phyloP scores from a whole-genome alignment of 2,888 invertebrate species.

The Sceliomorpha sp. region DNA sequence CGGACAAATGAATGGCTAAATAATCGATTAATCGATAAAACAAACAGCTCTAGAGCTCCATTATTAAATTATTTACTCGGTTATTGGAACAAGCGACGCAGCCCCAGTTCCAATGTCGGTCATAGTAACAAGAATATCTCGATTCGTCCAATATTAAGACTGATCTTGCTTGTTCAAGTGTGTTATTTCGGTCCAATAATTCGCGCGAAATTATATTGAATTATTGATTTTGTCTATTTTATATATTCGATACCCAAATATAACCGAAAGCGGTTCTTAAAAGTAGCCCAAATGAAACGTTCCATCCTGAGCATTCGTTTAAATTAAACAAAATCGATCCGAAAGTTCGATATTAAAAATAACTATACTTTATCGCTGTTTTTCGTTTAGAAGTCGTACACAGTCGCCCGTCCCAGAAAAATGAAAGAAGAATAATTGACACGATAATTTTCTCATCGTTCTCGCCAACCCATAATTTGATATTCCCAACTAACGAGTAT shows the following conservation, averaged over 20 bases:
- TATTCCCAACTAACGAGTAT: too few relatives aligned
- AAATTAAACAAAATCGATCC: too few relatives aligned
- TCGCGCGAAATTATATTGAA: slow-evolving; percentile 22
- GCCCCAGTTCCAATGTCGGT: slow-evolving; percentile 52
- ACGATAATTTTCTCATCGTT: too few relatives aligned
- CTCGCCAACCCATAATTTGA: too few relatives aligned
- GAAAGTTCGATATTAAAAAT: too few relatives aligned
- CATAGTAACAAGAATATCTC: slow-evolving; percentile 44
- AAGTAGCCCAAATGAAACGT: too few relatives aligned
- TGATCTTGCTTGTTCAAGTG: slow-evolving; percentile 14
- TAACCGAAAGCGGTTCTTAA: too few relatives aligned
- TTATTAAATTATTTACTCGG: slow-evolving; percentile 54
- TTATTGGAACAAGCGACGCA: slow-evolving; percentile 45
- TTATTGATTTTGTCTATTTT: slow-evolving; percentile 22
- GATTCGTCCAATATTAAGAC: slow-evolving; percentile 44
- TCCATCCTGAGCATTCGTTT: too few relatives aligned
- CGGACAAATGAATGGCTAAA: slow-evolving; percentile 39
- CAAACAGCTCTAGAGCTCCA: slow-evolving; percentile 31
- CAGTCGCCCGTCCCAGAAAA: too few relatives aligned
- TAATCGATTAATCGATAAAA: slow-evolving; percentile 48
- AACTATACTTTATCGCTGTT: too few relatives aligned
- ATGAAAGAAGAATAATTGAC: too few relatives aligned
- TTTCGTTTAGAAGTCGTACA: too few relatives aligned
- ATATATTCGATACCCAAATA: slow-evolving; percentile 12
- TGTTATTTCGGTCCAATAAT: neutral